A percentile compares a stretch with the other conserved stretches of the same genome.
These are phyloP conservation scores for Artibeus lituratus DNA, from an alignment of 2,797 vertebrate species.

Conservation along the genomic window DNA sequence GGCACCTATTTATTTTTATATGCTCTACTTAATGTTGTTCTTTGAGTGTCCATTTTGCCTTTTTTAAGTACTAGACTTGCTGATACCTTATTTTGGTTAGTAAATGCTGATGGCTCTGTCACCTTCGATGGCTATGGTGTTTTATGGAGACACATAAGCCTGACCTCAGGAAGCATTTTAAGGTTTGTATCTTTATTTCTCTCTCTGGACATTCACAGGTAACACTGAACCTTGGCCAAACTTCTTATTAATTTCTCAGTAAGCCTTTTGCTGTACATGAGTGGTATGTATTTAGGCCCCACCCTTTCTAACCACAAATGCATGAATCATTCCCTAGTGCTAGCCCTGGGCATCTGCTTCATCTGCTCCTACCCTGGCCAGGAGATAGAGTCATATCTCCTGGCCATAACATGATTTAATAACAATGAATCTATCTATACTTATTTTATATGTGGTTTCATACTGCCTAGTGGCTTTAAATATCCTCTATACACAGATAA, in stretches of 20 bases:
- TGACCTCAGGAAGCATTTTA: neutral
- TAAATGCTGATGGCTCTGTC: neutral
- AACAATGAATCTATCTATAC: neutral
- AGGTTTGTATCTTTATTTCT: neutral
- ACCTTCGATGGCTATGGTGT: neutral
- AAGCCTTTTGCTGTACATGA: neutral
- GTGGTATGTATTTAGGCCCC: neutral
- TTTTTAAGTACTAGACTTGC: neutral
- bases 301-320: neutral
- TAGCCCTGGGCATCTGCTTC: neutral
- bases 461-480: constrained; percentile 1
- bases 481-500: constrained; percentile 6
- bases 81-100: neutral
- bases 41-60: neutral
- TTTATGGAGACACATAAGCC: neutral
- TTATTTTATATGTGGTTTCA: constrained; percentile 13
- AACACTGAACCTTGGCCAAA: neutral
- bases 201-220: neutral
- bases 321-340: neutral
- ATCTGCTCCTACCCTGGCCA: neutral
- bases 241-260: neutral
- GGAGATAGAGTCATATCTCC: neutral
- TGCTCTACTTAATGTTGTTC: neutral
- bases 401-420: constrained; percentile 30
- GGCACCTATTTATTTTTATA: neutral